phyloP scores from a whole-genome alignment of 2,888 invertebrate genomes.

The Eueremaeus valkanovi region DNA sequence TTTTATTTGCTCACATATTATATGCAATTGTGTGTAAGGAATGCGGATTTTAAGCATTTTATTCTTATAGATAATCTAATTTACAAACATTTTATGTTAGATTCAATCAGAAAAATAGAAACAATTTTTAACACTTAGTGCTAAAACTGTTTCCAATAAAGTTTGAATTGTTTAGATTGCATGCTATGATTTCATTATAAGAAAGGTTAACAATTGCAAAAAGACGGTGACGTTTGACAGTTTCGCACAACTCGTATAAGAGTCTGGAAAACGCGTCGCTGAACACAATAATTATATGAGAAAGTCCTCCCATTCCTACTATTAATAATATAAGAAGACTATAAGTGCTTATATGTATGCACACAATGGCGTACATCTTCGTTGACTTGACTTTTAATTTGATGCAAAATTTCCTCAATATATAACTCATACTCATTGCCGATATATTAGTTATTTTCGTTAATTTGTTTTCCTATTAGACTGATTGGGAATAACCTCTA shows the following conservation, averaged over 20 bases:
- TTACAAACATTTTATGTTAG: not conserved
- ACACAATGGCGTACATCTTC: not conserved
- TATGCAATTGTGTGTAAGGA: not conserved
- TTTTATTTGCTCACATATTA: not conserved
- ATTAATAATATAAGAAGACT: too few relatives aligned
- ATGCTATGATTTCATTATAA: slow-evolving; percentile 14
- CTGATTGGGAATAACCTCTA: too few relatives aligned
- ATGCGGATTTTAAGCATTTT: not conserved
- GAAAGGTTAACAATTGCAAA: not conserved
- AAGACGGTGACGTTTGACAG: slow-evolving; percentile 33
- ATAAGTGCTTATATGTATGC: not conserved
- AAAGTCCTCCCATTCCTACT: slow-evolving; percentile 7
- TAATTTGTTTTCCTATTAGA: not conserved
- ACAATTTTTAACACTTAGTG: not conserved
- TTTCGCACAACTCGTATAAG: slow-evolving; percentile 6
- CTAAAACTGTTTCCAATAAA: not conserved
- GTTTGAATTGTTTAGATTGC: slow-evolving; percentile 15
- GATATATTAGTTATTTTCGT: too few relatives aligned
- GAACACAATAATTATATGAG: slow-evolving; percentile 26
- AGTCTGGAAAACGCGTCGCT: not conserved
- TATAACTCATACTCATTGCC: not conserved
- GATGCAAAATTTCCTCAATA: not conserved
- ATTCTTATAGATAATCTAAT: not conserved
- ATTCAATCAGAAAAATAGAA: not conserved
- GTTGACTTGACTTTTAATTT: not conserved